These are phyloP conservation scores for Arizona elegans DNA, from an alignment of 2,113 vertebrate genomes.

Conservation along the genomic window DNA sequence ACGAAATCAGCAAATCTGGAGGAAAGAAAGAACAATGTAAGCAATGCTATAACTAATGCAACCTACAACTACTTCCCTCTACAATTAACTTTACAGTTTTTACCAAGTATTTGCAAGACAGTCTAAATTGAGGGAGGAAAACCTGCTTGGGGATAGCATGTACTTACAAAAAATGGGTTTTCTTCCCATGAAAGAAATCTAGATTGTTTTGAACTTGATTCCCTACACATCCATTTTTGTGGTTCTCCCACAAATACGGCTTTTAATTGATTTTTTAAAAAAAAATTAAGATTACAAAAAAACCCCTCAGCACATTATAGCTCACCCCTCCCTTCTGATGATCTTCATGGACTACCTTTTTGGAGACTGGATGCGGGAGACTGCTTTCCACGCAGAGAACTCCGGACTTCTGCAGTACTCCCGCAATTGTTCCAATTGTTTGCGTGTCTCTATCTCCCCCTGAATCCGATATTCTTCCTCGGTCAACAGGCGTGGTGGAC, in stretches of 20 bases:
- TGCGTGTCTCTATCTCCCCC: constrained; percentile 84
- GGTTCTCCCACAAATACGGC: background rate
- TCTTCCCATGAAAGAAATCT: background rate
- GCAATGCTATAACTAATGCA: background rate
- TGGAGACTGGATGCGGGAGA: constrained; percentile 89
- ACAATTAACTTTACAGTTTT: background rate
- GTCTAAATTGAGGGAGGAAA: background rate
- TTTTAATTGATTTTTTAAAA: background rate
- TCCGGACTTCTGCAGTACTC: constrained; percentile 84
- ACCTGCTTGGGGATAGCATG: too few relatives aligned
- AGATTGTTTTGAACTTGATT: background rate
- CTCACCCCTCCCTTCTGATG: background rate
- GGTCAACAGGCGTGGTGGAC: constrained; percentile 81
- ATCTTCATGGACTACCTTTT: constrained; percentile 76
- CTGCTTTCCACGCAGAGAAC: constrained; percentile 81
- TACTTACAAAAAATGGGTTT: background rate
- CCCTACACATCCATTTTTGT: background rate
- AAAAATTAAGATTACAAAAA: background rate
- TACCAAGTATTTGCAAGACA: background rate
- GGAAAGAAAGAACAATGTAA: background rate
- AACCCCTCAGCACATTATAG: too few relatives aligned
- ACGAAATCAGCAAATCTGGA: constrained; percentile 93
- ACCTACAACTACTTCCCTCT: background rate
- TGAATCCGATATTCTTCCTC: constrained; percentile 89
- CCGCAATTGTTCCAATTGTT: constrained; percentile 83